Evolutionary conservation across 2,113 vertebrate species (phyloP), one percentile per base, ranked within the genome.

Genomic region (Paralichthys olivaceus): DNA sequence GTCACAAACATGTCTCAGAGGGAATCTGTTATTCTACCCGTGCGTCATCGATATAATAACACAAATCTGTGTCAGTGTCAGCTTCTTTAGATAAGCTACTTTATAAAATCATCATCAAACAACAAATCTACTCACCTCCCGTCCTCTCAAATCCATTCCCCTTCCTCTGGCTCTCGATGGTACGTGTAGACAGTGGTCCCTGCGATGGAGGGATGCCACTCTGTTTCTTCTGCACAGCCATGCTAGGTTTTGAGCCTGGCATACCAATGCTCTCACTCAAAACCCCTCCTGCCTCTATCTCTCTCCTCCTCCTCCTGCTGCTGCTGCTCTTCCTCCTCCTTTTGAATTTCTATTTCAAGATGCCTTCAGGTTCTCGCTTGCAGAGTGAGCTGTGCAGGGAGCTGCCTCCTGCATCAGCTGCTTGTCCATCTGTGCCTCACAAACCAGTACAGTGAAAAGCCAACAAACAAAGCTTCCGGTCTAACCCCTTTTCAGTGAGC

Each of bases 161-260:
- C 47, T 76, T 86, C 74, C 62, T 90, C 60, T 86, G 88, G 65
- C 47, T 81, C 25, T 87, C 15, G 17, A 80, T 53, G 69, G 63
- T 84, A 2, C 56, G 77, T 77, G 78, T 55, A 34, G 90, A 80
- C 43, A 89, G 79, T 1, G 87, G 86, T 75, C 86, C 83, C 81
- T 81, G 88, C 37, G 87, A 85, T 78, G 89, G 82, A 89, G 87
- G 86, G 84, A 83, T 59, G 65, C 29, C 87, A 59, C 79, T 85
- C 76, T 80, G 87, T 28, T 86, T 92, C 89, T 91, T 91, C 87
- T 89, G 84, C 69, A 85, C 90, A 47, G 89, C 89, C 92, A 92
- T 93, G 86, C 79, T 87, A 65, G 75, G 58, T 60, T 83, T 29
- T 84, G 84, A 91, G 86, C 65, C 64, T 80, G 80, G 86, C 80